Evolutionary conservation across 2,113 vertebrate genomes (phyloP), one percentile per base, ranked within the genome.

Genomic region (Catagonus wagneri): DNA sequence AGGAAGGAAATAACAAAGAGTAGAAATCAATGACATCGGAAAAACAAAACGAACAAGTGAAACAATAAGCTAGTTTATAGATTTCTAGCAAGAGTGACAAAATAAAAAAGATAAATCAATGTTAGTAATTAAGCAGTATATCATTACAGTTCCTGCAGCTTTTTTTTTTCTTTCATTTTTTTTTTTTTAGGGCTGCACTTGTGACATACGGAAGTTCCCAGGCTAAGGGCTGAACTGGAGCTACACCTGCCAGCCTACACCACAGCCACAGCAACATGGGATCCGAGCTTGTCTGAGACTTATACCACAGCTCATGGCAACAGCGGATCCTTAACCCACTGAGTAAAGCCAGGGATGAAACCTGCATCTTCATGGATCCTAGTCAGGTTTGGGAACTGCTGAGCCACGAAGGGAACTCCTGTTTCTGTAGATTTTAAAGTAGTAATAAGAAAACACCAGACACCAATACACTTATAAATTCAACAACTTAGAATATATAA

Each of bases 1-100:
- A 84, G 34, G 50, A 90, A 68, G 10, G n/a, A 89, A 60, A 44
- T 44, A 44, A n/a, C n/a, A 79, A 60, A 80, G 14, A 79, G 79
- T 29, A 89, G 79, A 78, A 63, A 56, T 93, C 54, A 83, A 84
- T 89, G n/a, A 78, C 60, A 89, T 23, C 52, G n/a, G 20, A 63
- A 74, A 66, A 94, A 61, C 23, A 83, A 68, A 58, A 56, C 56
- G 85, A 81, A 34, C 15, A 20, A 60, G 32, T 69, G 32, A 58
- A 90, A 36, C 15, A 20, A 76, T 76, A 89, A 83, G 16, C n/a
- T 89, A 20, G 63, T 36, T 83, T 58, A 83, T 58, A 95, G 75
- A 94, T 9, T 74, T 84, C 25, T 50, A 90, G 32, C 6, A 66
- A 79, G 75, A 52, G 14, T 54, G 15, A 74, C 25, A 83, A 83